phyloP scores from a whole-genome alignment of 2,888 invertebrate species.

The Dolomedes plantarius region DNA sequence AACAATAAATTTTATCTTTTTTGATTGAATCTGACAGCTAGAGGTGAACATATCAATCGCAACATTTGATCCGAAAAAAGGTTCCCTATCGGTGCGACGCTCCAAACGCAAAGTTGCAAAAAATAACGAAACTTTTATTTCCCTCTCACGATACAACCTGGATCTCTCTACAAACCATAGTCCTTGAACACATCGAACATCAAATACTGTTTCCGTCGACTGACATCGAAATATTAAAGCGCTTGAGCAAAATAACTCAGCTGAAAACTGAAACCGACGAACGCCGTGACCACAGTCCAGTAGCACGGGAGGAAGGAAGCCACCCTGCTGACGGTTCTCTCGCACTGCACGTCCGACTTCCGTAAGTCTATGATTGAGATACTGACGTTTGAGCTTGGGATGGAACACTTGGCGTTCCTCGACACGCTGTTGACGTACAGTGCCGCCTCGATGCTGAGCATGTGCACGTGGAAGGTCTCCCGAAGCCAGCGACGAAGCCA shows the following conservation, averaged over 20 bases:
- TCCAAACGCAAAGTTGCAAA: not conserved
- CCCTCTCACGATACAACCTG: not conserved
- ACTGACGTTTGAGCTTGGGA: conserved; percentile 22
- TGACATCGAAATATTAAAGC: not conserved
- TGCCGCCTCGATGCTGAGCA: conserved; percentile 78
- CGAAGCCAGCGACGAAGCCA: conserved; percentile 93
- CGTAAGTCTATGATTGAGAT: conserved; percentile 52
- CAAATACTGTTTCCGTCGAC: not conserved
- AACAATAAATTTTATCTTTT: too few relatives aligned
- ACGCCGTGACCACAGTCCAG: not conserved
- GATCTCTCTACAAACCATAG: not conserved
- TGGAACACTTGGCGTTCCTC: conserved; percentile 84
- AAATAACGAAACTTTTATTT: not conserved
- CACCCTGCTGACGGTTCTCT: not conserved
- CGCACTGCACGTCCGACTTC: conserved; percentile 27
- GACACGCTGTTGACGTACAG: conserved; percentile 80
- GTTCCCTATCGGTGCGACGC: too few relatives aligned
- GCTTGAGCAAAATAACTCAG: not conserved
- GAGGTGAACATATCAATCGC: too few relatives aligned
- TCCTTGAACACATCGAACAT: not conserved
- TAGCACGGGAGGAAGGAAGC: not conserved
- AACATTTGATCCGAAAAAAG: too few relatives aligned
- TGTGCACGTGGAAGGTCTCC: conserved; percentile 86
- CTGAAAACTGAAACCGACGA: not conserved
- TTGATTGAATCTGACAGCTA: too few relatives aligned